Percentiles rank a stretch among this genome's conserved stretches.
Evolutionary conservation across 2,888 invertebrate species (phyloP).

Genomic region (Malacosoma neustria): DNA sequence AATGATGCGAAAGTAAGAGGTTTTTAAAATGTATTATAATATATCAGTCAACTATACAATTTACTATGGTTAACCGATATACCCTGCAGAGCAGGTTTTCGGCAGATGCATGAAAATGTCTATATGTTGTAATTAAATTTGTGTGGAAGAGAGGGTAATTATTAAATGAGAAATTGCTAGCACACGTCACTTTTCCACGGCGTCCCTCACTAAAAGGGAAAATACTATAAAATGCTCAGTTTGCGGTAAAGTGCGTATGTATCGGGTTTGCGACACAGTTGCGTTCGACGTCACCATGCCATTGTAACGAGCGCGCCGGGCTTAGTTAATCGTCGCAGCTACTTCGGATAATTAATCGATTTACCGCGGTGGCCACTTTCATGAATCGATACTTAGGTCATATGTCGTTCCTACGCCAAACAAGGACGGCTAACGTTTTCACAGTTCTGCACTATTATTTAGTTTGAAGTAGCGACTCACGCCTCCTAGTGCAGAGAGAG

Average conservation of each 20-base stretch:
- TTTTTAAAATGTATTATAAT: too few relatives aligned
- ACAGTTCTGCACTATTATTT: slow-evolving; percentile 45
- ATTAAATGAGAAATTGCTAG: too few relatives aligned
- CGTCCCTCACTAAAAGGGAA: too few relatives aligned
- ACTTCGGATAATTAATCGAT: slow-evolving; percentile 54
- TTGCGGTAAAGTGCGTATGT: too few relatives aligned
- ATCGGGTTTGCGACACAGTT: background rate
- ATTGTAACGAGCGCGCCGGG: slow-evolving; percentile 22
- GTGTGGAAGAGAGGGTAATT: too few relatives aligned
- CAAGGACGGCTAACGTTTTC: slow-evolving; percentile 54
- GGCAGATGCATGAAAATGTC: too few relatives aligned
- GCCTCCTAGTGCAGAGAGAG: slow-evolving; percentile 59
- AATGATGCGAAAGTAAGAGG: too few relatives aligned
- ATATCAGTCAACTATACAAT: background rate
- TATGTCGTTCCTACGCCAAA: slow-evolving; percentile 57
- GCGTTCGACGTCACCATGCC: background rate
- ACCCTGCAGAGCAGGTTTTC: too few relatives aligned
- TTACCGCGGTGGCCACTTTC: slow-evolving; percentile 55
- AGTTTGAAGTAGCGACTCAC: slow-evolving; percentile 64
- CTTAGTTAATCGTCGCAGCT: slow-evolving; percentile 37
- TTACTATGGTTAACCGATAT: background rate
- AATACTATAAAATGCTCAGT: too few relatives aligned
- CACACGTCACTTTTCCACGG: too few relatives aligned
- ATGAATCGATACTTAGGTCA: slow-evolving; percentile 67
- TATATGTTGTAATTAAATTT: too few relatives aligned